phyloP scores from a whole-genome alignment of 2,888 invertebrate genomes.

The Mesoligia furuncula region DNA sequence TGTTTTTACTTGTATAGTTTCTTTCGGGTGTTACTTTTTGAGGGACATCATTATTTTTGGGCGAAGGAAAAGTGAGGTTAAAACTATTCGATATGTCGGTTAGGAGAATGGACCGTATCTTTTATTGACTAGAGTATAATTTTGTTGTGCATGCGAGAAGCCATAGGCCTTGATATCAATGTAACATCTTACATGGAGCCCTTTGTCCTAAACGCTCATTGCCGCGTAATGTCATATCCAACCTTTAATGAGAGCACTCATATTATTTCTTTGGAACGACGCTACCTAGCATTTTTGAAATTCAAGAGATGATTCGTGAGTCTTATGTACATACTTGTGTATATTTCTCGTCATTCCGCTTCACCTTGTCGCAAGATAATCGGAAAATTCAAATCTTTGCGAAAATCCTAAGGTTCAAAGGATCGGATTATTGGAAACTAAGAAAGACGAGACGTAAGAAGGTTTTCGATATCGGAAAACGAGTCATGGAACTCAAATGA shows the following conservation, averaged over 20 bases:
- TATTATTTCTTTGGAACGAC: neutral
- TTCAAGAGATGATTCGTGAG: neutral
- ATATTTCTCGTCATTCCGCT: neutral
- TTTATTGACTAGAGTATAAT: neutral
- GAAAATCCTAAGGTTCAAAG: neutral
- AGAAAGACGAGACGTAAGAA: neutral
- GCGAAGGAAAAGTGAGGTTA: constrained; percentile 1
- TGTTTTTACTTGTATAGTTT: constrained; percentile 38
- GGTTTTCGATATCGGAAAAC: neutral
- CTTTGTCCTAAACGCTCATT: neutral
- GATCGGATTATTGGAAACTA: neutral
- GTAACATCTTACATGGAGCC: neutral
- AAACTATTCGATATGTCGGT: constrained; percentile 3
- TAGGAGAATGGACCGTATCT: neutral
- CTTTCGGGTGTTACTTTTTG: constrained; percentile 23
- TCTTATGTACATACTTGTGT: neutral
- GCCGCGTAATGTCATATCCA: neutral
- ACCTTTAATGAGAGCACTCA: neutral
- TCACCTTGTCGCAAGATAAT: neutral
- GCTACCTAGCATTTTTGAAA: neutral
- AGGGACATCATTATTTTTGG: constrained; percentile 39
- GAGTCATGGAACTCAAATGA: neutral
- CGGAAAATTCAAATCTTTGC: no score
- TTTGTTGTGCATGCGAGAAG: neutral
- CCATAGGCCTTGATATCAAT: neutral